Evolutionary conservation across 2,797 vertebrate species (phyloP).

Genomic region (Alcedo atthis): DNA sequence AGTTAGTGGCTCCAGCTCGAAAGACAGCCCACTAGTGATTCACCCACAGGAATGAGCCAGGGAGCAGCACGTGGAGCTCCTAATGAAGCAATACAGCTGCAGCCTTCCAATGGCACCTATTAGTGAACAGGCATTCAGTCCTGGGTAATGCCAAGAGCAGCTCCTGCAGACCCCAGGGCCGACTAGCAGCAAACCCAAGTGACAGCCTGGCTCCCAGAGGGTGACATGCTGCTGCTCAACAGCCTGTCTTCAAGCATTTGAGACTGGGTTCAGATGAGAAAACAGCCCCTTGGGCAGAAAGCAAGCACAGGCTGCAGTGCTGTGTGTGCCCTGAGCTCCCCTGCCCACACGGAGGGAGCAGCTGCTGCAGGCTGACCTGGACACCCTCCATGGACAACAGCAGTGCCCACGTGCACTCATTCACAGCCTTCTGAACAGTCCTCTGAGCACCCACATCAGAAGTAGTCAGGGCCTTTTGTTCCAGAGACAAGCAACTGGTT

Average conservation of each 20-base stretch:
- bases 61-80: not conserved
- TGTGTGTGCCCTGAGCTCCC: not conserved
- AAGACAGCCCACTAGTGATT: conserved; percentile 9
- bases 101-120: not conserved
- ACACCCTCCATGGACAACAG: not conserved
- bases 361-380: not conserved
- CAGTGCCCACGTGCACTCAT: not conserved
- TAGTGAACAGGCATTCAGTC: not conserved
- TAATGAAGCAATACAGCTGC: not conserved
- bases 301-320: not conserved
- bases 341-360: not conserved
- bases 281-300: not conserved
- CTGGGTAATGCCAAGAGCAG: not conserved
- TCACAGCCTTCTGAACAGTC: not conserved
- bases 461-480: not conserved
- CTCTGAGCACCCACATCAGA: not conserved
- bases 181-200: not conserved
- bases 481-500: not conserved
- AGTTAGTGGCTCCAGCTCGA: not conserved
- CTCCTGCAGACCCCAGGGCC: not conserved
- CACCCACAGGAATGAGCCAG: not conserved
- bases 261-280: not conserved
- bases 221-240: not conserved
- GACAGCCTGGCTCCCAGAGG: not conserved
- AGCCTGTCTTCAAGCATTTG: not conserved